phyloP scores from a whole-genome alignment of 2,797 vertebrate species.

The Momotus momota region DNA sequence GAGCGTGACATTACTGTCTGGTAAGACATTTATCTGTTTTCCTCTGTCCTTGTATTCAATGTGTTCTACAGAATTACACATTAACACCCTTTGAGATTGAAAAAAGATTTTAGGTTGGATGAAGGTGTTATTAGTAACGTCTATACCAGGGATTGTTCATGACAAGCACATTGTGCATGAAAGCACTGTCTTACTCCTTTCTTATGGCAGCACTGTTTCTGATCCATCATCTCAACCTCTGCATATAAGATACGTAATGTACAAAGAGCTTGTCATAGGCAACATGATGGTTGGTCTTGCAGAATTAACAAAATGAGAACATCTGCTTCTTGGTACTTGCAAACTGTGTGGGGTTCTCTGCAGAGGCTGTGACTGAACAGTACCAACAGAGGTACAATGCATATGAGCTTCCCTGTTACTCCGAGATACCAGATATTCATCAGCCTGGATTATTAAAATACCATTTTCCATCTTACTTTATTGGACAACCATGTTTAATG shows the following conservation, averaged over 20 bases:
- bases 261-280: neutral
- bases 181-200: neutral
- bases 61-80: conserved; percentile 42
- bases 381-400: neutral
- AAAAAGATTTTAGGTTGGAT: conserved; percentile 34
- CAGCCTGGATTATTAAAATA: neutral
- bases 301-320: neutral
- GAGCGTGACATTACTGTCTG: conserved; percentile 58
- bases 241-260: neutral
- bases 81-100: conserved; percentile 1
- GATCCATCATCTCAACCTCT: neutral
- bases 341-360: neutral
- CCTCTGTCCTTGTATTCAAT: conserved; percentile 45
- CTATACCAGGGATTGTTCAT: neutral
- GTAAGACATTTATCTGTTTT: conserved; percentile 65
- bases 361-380: neutral
- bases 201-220: neutral
- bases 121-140: conserved; percentile 20
- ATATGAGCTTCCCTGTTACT: neutral
- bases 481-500: neutral
- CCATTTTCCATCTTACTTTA: neutral
- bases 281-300: neutral
- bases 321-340: neutral
- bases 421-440: neutral
- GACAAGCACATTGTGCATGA: conserved; percentile 9